Evolutionary conservation across 2,888 invertebrate species (phyloP), one percentile per base, ranked within the genome.

Genomic region (Apamea anceps): DNA sequence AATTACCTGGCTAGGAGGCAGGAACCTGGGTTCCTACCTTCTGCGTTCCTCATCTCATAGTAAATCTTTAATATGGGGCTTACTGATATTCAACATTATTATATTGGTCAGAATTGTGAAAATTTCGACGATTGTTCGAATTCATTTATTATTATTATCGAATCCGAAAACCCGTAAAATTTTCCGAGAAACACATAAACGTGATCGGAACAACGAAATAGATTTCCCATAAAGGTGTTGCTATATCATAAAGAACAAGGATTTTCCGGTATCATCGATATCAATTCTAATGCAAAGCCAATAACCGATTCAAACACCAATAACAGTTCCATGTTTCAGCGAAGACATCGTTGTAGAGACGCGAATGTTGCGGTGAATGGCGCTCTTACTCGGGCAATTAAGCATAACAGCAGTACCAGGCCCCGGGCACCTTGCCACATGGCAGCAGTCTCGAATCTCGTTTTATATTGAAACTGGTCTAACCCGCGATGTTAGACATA

Each of bases 401-500:
- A 93, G 93, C 93, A 93, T 93, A 92, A 93, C 92, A 91, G 90
- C 90, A 89, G 91, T 91, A 92, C 91, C 88, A 89, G 88, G 80
- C 86, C 86, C 86, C 93, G 95, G 95, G 95, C 95, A 95, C 91
- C 90, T 91, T 95, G 95, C 95, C 95, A 95, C 92, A 94, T 95
- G 94, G 93, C 94, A 93, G 79, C 92, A 87, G 85, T 82, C 91
- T 92, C 90, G 83, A 85, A 87, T 87, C 91, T 91, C 89, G 91
- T 92, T 94, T 93, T 92, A 92, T 91, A 92, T 85, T 87, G 88
- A 89, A 92, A 90, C 90, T 87, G 88, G 89, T 88, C 88, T 91
- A 89, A 85, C 89, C 87, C 88, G 86, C 90, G 89, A 85, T 86
- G 86, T 88, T 90, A 80, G 86, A 85, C 85, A 78, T 85, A 87